These are phyloP conservation scores for Dromaius novaehollandiae DNA, from an alignment of 2,113 vertebrate genomes.

Conservation along the genomic window DNA sequence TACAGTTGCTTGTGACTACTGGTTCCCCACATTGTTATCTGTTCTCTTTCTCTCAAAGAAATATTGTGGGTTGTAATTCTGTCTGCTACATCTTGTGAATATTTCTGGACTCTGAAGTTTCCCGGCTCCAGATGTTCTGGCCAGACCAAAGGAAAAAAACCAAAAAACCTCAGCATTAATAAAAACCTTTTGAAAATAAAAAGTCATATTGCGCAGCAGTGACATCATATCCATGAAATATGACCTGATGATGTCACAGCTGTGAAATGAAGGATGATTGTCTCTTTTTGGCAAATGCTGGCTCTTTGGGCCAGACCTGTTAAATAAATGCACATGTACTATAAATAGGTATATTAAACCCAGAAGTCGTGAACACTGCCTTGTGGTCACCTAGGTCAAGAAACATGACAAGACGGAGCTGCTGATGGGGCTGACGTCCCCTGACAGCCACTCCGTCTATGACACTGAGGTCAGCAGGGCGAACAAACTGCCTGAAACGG, in stretches of 20 bases:
- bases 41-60: conserved; percentile 28
- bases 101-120: conserved; percentile 67
- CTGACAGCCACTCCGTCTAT: not conserved
- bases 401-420: not conserved
- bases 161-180: conserved; percentile 61
- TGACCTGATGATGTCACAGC: conserved; percentile 69
- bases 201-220: conserved; percentile 67
- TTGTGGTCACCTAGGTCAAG: not conserved
- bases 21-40: conserved; percentile 47
- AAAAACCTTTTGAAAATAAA: conserved; percentile 63
- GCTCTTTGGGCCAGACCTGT: conserved; percentile 57
- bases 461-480: not conserved
- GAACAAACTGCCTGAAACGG: not conserved
- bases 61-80: conserved; percentile 47
- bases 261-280: conserved; percentile 60
- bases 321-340: conserved; percentile 51
- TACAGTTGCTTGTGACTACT: conserved; percentile 9
- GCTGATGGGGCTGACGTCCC: not conserved
- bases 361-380: conserved; percentile 14
- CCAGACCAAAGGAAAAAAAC: conserved; percentile 50
- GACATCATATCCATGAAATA: conserved; percentile 70
- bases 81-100: conserved; percentile 56
- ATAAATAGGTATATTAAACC: conserved; percentile 43
- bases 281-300: conserved; percentile 19
- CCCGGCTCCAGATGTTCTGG: conserved; percentile 68